phyloP scores from a whole-genome alignment of 2,888 invertebrate species.

The Chrysotoxum bicinctum region DNA sequence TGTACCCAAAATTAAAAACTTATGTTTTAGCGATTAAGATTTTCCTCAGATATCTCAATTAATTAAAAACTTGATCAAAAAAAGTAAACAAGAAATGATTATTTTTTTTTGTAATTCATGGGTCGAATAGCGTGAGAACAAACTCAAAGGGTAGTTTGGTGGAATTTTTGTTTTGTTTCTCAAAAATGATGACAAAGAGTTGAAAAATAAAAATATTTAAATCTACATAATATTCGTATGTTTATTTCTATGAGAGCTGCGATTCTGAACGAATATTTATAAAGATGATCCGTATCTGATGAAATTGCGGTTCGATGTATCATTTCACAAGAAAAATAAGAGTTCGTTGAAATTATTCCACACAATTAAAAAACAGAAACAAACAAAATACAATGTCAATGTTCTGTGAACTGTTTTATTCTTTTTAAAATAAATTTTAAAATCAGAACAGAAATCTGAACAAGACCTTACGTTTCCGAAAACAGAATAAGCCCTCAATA shows the following conservation, averaged over 20 bases:
- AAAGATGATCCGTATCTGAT: constrained; percentile 48
- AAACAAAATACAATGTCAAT: constrained; percentile 8
- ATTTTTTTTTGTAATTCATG: neutral
- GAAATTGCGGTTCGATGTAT: constrained; percentile 48
- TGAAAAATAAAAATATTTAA: constrained; percentile 3
- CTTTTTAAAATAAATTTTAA: too few relatives aligned
- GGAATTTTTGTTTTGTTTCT: neutral
- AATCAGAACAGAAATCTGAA: too few relatives aligned
- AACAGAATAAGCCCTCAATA: too few relatives aligned
- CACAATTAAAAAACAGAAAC: neutral
- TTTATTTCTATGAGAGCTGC: neutral
- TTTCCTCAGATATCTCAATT: neutral
- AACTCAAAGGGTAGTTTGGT: neutral
- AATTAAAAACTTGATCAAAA: neutral
- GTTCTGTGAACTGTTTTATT: neutral
- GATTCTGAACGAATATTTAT: constrained; percentile 43
- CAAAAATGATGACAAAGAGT: constrained; percentile 55
- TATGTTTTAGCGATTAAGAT: neutral
- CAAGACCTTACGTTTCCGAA: too few relatives aligned
- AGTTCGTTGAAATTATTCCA: constrained; percentile 7
- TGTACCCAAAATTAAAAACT: neutral
- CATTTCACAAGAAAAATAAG: constrained; percentile 17
- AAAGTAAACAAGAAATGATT: neutral
- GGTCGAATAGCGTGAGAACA: constrained; percentile 4
- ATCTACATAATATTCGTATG: neutral